Conservation (phyloP, 1,140 invertebrate genomes). For the Dolichoris vasculosae region DNA sequence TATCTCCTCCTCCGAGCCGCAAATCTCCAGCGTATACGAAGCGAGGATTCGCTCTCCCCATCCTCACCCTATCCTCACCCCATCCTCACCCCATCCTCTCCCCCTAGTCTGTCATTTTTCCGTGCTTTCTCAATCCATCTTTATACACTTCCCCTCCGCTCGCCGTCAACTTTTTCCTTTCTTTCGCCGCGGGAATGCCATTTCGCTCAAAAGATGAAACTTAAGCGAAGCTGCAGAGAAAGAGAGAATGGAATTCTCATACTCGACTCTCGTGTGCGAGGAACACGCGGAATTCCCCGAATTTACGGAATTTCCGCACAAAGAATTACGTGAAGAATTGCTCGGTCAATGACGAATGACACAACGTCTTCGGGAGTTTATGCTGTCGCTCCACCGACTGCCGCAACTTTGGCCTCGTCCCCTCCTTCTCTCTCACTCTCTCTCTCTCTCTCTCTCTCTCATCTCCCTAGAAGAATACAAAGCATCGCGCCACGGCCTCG, state of each 20-base stretch:
- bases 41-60: neutral
- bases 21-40: neutral
- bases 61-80: neutral
- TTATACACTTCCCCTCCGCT: neutral
- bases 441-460: neutral
- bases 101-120: neutral
- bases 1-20: neutral
- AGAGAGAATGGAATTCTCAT: constrained; percentile 3
- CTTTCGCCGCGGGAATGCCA: neutral
- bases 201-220: neutral
- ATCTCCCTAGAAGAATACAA: constrained; percentile 24
- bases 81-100: neutral
- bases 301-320: constrained; percentile 21
- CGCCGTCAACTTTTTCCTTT: neutral
- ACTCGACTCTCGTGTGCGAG: neutral
- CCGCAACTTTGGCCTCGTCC: neutral
- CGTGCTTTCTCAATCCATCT: constrained; percentile 13
- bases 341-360: constrained; percentile 38
- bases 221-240: neutral
- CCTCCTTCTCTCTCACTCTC: neutral
- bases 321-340: constrained; percentile 40
- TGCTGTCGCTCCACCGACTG: neutral
- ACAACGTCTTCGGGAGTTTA: neutral
- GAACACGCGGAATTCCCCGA: constrained; percentile 1
- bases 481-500: constrained; percentile 18